Percentiles rank a stretch among this genome's conserved stretches.
phyloP scores from a whole-genome alignment of 2,888 invertebrate genomes.

The Drosophila anomalipes region DNA sequence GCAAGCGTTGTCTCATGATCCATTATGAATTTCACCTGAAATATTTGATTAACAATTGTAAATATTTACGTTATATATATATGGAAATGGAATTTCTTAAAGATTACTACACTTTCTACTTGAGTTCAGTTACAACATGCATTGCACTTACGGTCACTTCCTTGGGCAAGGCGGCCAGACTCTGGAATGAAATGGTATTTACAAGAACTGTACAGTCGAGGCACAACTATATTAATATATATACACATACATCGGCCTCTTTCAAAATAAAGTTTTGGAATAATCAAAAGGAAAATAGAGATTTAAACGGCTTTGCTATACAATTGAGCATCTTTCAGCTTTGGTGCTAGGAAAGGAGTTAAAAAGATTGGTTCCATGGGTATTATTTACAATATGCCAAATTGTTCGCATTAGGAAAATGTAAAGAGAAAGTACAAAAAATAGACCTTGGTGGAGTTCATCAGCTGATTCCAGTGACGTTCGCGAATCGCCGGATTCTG shows the following conservation, averaged over 20 bases:
- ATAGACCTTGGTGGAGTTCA: slow-evolving; percentile 96
- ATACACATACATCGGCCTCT: slow-evolving; percentile 43
- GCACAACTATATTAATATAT: slow-evolving; percentile 47
- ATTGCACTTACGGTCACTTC: slow-evolving; percentile 90
- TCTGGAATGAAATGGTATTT: slow-evolving; percentile 88
- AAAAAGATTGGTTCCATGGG: slow-evolving; percentile 46
- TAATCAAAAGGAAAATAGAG: slow-evolving; percentile 39
- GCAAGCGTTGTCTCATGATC: slow-evolving; percentile 96
- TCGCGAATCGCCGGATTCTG: slow-evolving; percentile 98
- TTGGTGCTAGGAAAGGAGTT: slow-evolving; percentile 61
- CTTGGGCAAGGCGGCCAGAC: slow-evolving; percentile 92
- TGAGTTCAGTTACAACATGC: slow-evolving; percentile 42
- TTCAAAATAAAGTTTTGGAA: slow-evolving; percentile 40
- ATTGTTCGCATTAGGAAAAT: slow-evolving; percentile 8
- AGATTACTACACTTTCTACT: slow-evolving; percentile 38
- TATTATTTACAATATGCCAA: slow-evolving; percentile 73
- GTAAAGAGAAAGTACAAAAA: slow-evolving; percentile 40
- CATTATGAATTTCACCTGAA: slow-evolving; percentile 96
- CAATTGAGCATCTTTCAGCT: slow-evolving; percentile 63
- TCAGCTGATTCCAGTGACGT: slow-evolving; percentile 98
- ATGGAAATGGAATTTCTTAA: neutral
- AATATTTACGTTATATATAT: neutral
- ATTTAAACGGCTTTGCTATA: slow-evolving; percentile 68
- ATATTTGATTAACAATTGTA: slow-evolving; percentile 4
- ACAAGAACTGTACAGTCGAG: slow-evolving; percentile 82